Evolutionary conservation across 1,140 invertebrate genomes (phyloP), one percentile per base, ranked within the genome.

Genomic region (Acromyrmex heyeri): DNA sequence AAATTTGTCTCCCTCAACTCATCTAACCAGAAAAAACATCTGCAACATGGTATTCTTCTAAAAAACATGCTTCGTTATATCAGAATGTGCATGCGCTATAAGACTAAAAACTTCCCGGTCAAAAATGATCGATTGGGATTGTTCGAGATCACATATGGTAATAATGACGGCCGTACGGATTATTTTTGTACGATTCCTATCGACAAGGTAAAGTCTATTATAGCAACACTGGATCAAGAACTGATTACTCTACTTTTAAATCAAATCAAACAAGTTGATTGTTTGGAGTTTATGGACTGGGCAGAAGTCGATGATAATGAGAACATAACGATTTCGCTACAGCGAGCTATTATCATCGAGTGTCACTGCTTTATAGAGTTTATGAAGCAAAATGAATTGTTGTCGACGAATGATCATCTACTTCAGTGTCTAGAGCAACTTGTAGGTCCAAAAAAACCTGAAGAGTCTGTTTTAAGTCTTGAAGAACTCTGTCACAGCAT

Each of bases 221-320:
- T 95, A 18, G 14, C 53, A 0, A 76, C 62, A 5, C 16, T 95
- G n/a, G 78, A 87, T 16, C 83, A 91, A 18, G 85, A 92, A 59
- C 75, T 95, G 12, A 73, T 92, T 8, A 67, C 67, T 44, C 6
- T 93, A n/a, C 83, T 95, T 10, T 34, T 93, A 18, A 92, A 75
- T 10, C 93, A 92, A 67, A 48, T 95, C 0, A 93, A 94, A 55
- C 89, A 93, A 53, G 67, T 95, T 14, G 89, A 93, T 65, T 93
- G 92, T 24, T 86, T 91, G 14, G 92, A 90, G 76, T 95, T 94
- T 16, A 30, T 95, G 0, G 86, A 72, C 6, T 95, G 95, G 95
- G 91, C 87, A 10, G 93, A 93, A 38, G 12, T 92, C 12, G 87
- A 94, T n/a, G 92, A 94, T 8, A 65, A 86, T n/a, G 92, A 93